These are phyloP conservation scores for Synanceia verrucosa DNA, from an alignment of 2,797 vertebrate species.

Conservation along the genomic window DNA sequence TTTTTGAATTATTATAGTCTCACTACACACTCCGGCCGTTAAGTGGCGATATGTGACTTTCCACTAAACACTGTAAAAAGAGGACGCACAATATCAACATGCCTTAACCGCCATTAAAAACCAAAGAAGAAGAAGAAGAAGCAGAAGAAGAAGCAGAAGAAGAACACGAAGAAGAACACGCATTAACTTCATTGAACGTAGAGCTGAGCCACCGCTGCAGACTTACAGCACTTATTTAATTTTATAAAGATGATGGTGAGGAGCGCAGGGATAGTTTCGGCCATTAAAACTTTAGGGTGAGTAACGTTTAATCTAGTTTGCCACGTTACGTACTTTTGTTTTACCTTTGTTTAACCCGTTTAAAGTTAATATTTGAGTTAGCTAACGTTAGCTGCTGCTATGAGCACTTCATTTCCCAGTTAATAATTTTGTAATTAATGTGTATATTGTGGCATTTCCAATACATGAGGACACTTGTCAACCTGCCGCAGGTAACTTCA, in stretches of 20 bases:
- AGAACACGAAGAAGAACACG: too few relatives aligned
- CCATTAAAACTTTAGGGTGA: slow-evolving; percentile 77
- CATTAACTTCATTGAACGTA: background rate
- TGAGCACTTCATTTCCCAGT: too few relatives aligned
- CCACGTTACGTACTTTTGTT: background rate
- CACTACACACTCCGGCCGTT: slow-evolving; percentile 33
- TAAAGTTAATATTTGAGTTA: background rate
- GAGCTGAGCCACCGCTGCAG: background rate
- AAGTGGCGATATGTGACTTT: slow-evolving; percentile 16
- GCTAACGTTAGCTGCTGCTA: background rate
- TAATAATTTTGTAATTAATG: too few relatives aligned
- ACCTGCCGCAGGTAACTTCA: background rate
- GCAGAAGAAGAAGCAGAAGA: too few relatives aligned
- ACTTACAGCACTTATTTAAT: background rate
- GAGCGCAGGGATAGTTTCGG: slow-evolving; percentile 39
- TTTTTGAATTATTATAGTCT: background rate
- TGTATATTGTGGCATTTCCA: background rate
- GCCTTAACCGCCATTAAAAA: too few relatives aligned
- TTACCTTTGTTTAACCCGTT: background rate
- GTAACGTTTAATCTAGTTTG: slow-evolving; percentile 7
- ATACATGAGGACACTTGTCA: fast-evolving
- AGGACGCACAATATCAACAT: slow-evolving; percentile 14
- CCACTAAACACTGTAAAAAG: background rate
- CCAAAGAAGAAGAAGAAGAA: background rate
- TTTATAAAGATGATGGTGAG: slow-evolving; percentile 66